phyloP scores from a whole-genome alignment of 2,113 vertebrate genomes.

The Ceyx cyanopectus region DNA sequence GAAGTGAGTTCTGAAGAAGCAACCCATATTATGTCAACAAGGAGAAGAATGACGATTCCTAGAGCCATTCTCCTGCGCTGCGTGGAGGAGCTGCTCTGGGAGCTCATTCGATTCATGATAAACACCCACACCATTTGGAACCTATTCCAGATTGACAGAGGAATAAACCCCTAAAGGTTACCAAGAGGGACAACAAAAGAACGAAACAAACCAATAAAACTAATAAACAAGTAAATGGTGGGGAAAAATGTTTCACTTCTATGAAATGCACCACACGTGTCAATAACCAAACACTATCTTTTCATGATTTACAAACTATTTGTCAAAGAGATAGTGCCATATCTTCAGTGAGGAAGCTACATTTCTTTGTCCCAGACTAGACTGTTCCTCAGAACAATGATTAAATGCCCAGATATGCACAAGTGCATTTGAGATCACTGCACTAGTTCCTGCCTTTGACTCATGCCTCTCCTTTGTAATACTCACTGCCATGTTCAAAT shows the following conservation, averaged over 20 bases:
- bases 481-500: neutral
- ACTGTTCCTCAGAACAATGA: neutral
- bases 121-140: constrained; percentile 90
- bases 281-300: neutral
- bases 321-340: neutral
- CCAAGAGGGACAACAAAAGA: neutral
- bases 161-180: constrained; percentile 10
- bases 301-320: neutral
- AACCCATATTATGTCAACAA: constrained; percentile 97
- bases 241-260: neutral
- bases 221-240: neutral
- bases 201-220: neutral
- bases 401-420: neutral
- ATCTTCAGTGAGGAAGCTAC: neutral
- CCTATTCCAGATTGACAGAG: constrained; percentile 39
- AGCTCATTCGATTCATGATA: constrained; percentile 93
- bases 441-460: neutral
- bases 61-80: constrained; percentile 91
- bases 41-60: constrained; percentile 91
- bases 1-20: constrained; percentile 95
- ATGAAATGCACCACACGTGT: rapidly evolving
- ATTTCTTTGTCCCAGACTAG: neutral
- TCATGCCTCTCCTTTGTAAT: neutral
- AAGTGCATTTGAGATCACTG: neutral
- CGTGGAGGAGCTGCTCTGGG: constrained; percentile 83